phyloP scores from a whole-genome alignment of 2,888 invertebrate genomes.

The Microplitis deprimator region DNA sequence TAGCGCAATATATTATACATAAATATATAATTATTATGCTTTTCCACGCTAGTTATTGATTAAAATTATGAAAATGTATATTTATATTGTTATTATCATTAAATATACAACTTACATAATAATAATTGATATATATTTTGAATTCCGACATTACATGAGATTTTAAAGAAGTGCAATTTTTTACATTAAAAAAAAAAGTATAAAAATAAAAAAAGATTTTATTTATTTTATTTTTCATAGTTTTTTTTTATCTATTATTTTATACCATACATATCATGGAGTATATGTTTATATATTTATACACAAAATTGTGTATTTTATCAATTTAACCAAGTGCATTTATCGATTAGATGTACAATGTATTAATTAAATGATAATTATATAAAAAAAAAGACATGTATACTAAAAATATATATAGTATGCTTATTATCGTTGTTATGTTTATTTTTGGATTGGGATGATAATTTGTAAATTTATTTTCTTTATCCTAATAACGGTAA shows the following conservation, averaged over 20 bases:
- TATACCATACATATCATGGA: constrained; percentile 1
- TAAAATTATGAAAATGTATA: not conserved
- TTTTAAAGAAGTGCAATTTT: not conserved
- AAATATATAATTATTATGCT: not conserved
- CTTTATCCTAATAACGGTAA: no score
- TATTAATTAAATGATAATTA: not conserved
- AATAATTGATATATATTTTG: not conserved
- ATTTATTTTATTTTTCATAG: not conserved
- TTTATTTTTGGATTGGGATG: not conserved
- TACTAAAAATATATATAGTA: not conserved
- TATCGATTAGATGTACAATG: not conserved
- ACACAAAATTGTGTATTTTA: not conserved
- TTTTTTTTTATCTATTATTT: not conserved
- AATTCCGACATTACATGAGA: not conserved
- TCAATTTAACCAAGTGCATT: not conserved
- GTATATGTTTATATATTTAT: not conserved
- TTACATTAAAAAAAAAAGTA: not conserved
- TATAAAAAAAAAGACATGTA: not conserved
- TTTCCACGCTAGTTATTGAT: not conserved
- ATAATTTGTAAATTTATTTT: not conserved
- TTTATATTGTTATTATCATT: no score
- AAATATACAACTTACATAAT: not conserved
- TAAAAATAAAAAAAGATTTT: not conserved
- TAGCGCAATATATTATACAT: not conserved
- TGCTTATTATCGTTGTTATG: not conserved